Evolutionary conservation across 2,797 vertebrate genomes (phyloP).

Genomic region (Gymnopithys bicolor): DNA sequence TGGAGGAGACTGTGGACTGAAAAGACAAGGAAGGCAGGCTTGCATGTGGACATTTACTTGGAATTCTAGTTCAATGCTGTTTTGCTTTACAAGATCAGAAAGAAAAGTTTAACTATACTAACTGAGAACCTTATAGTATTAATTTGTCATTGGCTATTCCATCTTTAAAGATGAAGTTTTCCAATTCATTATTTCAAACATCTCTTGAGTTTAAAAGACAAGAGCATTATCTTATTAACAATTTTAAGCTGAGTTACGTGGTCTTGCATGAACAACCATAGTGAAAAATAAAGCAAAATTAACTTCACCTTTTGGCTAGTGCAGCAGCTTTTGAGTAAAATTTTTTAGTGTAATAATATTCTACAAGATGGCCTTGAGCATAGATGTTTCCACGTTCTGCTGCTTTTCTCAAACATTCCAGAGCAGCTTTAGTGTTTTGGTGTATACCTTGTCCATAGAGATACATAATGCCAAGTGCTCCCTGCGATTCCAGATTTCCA

Average conservation of each 20-base stretch:
- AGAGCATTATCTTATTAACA: background rate
- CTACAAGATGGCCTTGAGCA: slow-evolving; percentile 81
- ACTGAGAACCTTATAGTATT: background rate
- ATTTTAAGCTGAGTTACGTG: background rate
- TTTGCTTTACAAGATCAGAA: background rate
- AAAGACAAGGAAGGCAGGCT: background rate
- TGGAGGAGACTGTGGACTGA: background rate
- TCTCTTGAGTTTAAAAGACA: background rate
- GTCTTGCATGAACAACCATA: background rate
- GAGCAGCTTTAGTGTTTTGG: slow-evolving; percentile 71
- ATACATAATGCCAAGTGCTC: slow-evolving; percentile 83
- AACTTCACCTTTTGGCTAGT: slow-evolving; percentile 78
- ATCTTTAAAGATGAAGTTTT: background rate
- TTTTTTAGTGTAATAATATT: slow-evolving; percentile 81
- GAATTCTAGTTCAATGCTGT: background rate
- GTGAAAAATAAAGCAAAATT: background rate
- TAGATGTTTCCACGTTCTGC: slow-evolving; percentile 81
- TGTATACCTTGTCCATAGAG: slow-evolving; percentile 76
- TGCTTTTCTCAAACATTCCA: slow-evolving; percentile 78
- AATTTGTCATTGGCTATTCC: background rate
- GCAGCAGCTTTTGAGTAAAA: slow-evolving; percentile 77
- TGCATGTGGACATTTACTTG: background rate
- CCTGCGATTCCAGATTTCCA: slow-evolving; percentile 85
- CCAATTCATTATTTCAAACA: background rate
- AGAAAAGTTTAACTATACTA: background rate